Evolutionary conservation across 2,113 vertebrate genomes (phyloP), one percentile per base, ranked within the genome.

Genomic region (Bucco capensis): DNA sequence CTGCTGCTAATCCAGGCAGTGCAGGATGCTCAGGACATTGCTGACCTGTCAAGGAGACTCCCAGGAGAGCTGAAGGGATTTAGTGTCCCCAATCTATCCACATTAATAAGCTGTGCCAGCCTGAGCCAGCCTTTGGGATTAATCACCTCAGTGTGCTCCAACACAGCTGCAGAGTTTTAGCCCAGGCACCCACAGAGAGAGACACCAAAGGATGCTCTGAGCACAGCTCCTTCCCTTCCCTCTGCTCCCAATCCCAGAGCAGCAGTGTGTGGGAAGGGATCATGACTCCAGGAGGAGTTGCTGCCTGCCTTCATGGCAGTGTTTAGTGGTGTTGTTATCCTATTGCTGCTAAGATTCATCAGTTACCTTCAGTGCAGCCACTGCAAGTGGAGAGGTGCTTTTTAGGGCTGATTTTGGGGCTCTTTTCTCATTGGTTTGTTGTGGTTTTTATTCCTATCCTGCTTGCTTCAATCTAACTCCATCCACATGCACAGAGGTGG

Each of bases 161-260:
- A 3, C 35, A 19, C 33, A 19, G 79, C 75, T 72, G 47, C 6
- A 1, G 76, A 58, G 90, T 6, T 78, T 44, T 2, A 62, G 75
- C 70, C 77, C 46, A n/a, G n/a, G 51, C 24, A 60, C 69, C 67
- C 76, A 67, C 76, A 24, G 7, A 1, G 31, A 8, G 38, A 17
- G 0, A 4, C 66, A n/a, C 44, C 21, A 25, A 19, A 1, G n/a
- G 75, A 49, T 3, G 8, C 37, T 12, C 1, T 1, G 69, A 81
- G 85, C 86, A 4, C 30, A 12, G 83, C 82, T 46, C 62, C 53
- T 38, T 66, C 64, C 78, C 51, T 46, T 24, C 72, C 69, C 69
- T 2, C 23, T 0, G 15, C 62, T 50, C 14, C 69, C 9, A 31
- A 12, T 8, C 27, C 8, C 18, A 1, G 35, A 38, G 54, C 3